Conservation (phyloP, 2,797 vertebrate species). For the Muscicapa comitata region DNA sequence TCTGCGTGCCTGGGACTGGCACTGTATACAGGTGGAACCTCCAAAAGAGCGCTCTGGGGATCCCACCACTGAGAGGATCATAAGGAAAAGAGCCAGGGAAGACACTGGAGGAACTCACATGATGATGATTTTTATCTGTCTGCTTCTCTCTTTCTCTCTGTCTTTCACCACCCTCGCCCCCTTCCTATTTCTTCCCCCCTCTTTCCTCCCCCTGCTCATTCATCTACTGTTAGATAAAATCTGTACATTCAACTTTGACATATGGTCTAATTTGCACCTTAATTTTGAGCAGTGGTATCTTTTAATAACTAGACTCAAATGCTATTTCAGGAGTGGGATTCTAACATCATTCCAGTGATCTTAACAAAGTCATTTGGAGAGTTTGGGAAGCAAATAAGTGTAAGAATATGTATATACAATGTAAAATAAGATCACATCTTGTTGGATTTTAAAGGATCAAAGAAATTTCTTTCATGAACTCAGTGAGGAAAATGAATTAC, state of each 20-base stretch:
- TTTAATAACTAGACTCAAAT: neutral
- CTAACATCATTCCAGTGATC: neutral
- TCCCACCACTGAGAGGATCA: neutral
- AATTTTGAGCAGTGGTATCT: neutral
- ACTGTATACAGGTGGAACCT: too few relatives aligned
- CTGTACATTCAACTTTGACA: neutral
- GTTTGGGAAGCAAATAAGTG: neutral
- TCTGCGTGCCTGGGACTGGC: neutral
- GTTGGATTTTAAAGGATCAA: neutral
- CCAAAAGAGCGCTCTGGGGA: neutral
- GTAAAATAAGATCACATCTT: neutral
- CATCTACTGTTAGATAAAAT: neutral
- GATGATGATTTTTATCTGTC: neutral
- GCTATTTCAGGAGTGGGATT: neutral
- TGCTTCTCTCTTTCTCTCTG: neutral
- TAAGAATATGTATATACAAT: neutral
- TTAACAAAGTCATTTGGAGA: neutral
- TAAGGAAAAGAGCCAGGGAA: neutral
- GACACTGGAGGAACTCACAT: too few relatives aligned
- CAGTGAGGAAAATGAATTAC: neutral
- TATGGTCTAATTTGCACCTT: neutral
- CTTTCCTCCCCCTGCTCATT: rapidly evolving
- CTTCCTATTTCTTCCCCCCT: neutral
- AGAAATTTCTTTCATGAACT: neutral
- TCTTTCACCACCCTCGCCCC: too few relatives aligned